Evolutionary conservation across 2,797 vertebrate genomes (phyloP).

Genomic region (Poeciliopsis paucimaculata): DNA sequence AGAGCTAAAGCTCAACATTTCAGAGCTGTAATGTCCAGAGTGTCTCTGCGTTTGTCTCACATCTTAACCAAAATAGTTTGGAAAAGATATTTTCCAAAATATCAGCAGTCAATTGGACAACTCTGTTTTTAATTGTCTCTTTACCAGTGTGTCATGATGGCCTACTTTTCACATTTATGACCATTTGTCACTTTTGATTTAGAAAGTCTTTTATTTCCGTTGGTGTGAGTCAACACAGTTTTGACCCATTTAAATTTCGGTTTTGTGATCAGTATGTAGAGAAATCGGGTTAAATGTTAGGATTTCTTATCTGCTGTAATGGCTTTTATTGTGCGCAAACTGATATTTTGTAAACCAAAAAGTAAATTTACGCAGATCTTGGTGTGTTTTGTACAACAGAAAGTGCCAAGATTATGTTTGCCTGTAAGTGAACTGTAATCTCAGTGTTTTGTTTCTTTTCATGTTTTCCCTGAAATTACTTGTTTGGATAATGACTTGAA

Average conservation of each 20-base stretch:
- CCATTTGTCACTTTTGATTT: slow-evolving; percentile 1
- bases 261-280: slow-evolving; percentile 2
- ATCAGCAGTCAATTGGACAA: neutral
- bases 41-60: slow-evolving; percentile 1
- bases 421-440: slow-evolving; percentile 23
- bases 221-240: slow-evolving; percentile 9
- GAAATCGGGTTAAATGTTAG: slow-evolving; percentile 23
- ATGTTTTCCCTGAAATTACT: slow-evolving; percentile 25
- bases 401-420: slow-evolving; percentile 35
- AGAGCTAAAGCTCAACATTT: slow-evolving; percentile 10
- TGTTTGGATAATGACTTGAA: slow-evolving; percentile 66
- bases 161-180: slow-evolving; percentile 7
- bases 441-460: neutral
- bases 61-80: slow-evolving; percentile 49
- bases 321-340: slow-evolving; percentile 25
- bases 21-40: slow-evolving; percentile 1
- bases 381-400: slow-evolving; percentile 37
- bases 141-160: slow-evolving; percentile 14
- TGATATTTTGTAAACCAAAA: slow-evolving; percentile 69
- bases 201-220: slow-evolving; percentile 19
- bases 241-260: slow-evolving; percentile 18
- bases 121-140: slow-evolving; percentile 12
- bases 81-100: neutral
- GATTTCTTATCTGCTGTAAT: neutral
- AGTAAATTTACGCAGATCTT: slow-evolving; percentile 25